A percentile compares a stretch with the other conserved stretches of the same genome.
Evolutionary conservation across 2,888 invertebrate genomes (phyloP).

Genomic region (Ochlodes sylvanus): DNA sequence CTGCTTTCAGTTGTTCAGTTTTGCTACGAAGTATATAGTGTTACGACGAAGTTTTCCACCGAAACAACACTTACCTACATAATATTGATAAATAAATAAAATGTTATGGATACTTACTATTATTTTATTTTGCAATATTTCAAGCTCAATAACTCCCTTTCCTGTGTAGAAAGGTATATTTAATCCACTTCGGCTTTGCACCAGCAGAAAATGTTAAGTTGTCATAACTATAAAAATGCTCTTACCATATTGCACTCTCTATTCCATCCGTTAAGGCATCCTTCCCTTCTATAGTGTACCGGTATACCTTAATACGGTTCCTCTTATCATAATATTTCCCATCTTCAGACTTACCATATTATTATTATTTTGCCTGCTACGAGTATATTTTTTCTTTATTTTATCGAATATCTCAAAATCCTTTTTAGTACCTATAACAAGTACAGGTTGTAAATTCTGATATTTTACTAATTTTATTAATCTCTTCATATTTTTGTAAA

Average conservation of each 20-base stretch:
- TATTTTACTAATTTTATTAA: too few relatives aligned
- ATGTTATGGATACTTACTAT: too few relatives aligned
- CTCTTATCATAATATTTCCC: background rate
- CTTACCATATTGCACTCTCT: constrained; percentile 5
- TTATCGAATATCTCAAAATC: background rate
- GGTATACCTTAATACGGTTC: background rate
- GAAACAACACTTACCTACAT: too few relatives aligned
- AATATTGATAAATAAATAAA: too few relatives aligned
- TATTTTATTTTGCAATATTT: too few relatives aligned
- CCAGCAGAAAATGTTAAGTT: background rate
- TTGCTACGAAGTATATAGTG: too few relatives aligned
- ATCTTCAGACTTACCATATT: background rate
- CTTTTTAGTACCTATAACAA: background rate
- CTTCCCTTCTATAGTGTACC: constrained; percentile 1
- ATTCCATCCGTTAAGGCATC: constrained; percentile 2
- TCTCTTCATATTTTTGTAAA: too few relatives aligned
- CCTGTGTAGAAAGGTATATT: background rate
- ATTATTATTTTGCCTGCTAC: too few relatives aligned
- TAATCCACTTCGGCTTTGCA: background rate
- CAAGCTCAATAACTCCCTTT: background rate
- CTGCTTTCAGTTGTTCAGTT: too few relatives aligned
- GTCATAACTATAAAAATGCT: constrained; percentile 10
- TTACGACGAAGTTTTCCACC: too few relatives aligned
- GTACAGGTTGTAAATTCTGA: too few relatives aligned
- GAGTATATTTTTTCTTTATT: too few relatives aligned